Evolutionary conservation across 1,140 invertebrate species (phyloP), one percentile per base, ranked within the genome.

Genomic region (Polyergus mexicanus): DNA sequence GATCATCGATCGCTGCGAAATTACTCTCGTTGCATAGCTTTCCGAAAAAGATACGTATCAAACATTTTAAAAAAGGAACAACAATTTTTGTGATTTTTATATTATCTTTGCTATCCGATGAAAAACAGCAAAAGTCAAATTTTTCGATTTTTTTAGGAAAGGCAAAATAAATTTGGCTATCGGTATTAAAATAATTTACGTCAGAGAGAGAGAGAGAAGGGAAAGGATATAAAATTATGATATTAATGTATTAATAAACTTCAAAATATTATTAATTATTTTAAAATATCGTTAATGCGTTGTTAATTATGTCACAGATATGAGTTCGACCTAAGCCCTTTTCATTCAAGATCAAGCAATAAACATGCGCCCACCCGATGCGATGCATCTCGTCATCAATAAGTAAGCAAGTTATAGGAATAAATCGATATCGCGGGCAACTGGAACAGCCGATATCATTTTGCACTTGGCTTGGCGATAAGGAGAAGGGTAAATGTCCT

Each of bases 401-500:
- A 76, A 63, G 60, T 77, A 77, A 77, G 28, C 41, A 19, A 77
- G 75, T 77, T 35, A 54, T 16, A 65, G 11, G 19, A 77, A 77
- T 77, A 77, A 65, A 77, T 77, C 75, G 41, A 65, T 77, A 51
- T 63, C 58, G 13, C 4, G 19, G 25, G 6, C 7, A 22, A 38
- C 25, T 65, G 13, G 75, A 77, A 65, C 62, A 41, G 41, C 60
- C 41, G 32, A 65, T 77, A 77, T 51, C 60, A 65, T 77, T 65
- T 65, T 38, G 54, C 28, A 4, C 54, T 51, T 19, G 22, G 22
- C 56, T 10, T 16, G 38, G 6, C 41, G 75, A 65, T 47, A 35
- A 16, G 47, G 16, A 51, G 75, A 47, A 63, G 25, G 75, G 75
- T 77, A 77, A 77, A 77, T 77, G 60, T 77, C 75, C 60, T 47